phyloP scores from a whole-genome alignment of 2,888 invertebrate genomes.

The Cerastoderma edule region DNA sequence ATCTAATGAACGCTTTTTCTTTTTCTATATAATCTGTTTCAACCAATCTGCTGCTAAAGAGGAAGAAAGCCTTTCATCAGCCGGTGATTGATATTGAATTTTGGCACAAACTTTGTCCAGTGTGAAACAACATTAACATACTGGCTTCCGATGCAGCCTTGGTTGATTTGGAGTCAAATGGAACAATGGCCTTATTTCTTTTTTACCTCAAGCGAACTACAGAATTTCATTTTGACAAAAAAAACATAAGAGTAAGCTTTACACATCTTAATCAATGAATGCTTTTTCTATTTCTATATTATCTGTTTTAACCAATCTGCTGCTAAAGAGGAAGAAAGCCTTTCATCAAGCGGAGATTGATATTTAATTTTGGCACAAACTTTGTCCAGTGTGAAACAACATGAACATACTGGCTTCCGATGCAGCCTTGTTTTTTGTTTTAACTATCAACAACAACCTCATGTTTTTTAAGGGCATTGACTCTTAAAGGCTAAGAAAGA shows the following conservation, averaged over 20 bases:
- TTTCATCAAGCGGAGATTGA: conserved; percentile 65
- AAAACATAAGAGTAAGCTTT: too few relatives aligned
- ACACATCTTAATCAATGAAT: too few relatives aligned
- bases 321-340: conserved; percentile 51
- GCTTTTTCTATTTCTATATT: too few relatives aligned
- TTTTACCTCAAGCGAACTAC: neutral
- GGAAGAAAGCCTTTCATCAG: conserved; percentile 48
- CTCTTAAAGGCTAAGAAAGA: too few relatives aligned
- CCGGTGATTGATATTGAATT: conserved; percentile 67
- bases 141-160: neutral
- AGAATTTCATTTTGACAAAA: too few relatives aligned
- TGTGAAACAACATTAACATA: conserved; percentile 17
- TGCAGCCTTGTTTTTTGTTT: too few relatives aligned
- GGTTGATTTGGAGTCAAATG: neutral
- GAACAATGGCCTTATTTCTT: neutral
- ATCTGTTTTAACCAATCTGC: too few relatives aligned
- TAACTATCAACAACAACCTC: too few relatives aligned
- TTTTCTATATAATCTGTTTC: too few relatives aligned
- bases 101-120: conserved; percentile 68
- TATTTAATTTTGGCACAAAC: conserved; percentile 57
- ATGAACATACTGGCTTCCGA: too few relatives aligned
- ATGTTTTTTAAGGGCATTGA: too few relatives aligned
- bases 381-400: conserved; percentile 61
- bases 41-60: conserved; percentile 67
- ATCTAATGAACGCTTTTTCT: too few relatives aligned